Evolutionary conservation across 1,140 invertebrate genomes (phyloP).

Genomic region (Megalopta genalis): DNA sequence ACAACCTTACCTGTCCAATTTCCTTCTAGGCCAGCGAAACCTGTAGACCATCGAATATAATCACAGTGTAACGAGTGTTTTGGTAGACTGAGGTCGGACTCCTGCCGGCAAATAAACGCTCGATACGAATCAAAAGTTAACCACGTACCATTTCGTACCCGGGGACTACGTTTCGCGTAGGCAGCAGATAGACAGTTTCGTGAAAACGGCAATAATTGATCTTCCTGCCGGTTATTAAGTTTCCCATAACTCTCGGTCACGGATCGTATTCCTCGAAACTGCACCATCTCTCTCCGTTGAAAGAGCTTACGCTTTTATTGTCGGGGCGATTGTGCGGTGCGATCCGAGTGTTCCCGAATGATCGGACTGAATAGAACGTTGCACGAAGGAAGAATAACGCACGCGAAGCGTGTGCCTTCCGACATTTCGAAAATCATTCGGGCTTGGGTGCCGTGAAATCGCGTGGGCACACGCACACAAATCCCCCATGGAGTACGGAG

Average conservation of each 20-base stretch:
- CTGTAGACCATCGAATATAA: no score
- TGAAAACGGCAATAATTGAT: constrained; percentile 17
- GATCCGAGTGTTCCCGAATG: background rate
- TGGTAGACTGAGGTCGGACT: background rate
- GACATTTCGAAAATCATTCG: background rate
- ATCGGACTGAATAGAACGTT: background rate
- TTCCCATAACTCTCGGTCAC: background rate
- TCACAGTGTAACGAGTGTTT: background rate
- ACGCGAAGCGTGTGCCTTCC: background rate
- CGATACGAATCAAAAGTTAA: background rate
- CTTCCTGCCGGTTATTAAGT: background rate
- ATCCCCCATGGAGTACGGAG: background rate
- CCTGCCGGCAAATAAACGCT: background rate
- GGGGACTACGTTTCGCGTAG: background rate
- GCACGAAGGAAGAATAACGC: background rate
- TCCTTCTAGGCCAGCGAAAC: no score
- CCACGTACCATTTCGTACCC: background rate
- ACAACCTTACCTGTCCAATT: no score
- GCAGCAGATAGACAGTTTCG: background rate
- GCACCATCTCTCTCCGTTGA: background rate
- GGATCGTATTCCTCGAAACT: background rate
- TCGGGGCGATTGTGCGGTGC: background rate
- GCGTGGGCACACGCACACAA: background rate
- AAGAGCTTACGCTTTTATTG: background rate
- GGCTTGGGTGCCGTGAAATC: background rate